Percentiles rank a stretch among this genome's conserved stretches.
Evolutionary conservation across 2,797 vertebrate species (phyloP).

Genomic region (Alfaro cultratus): DNA sequence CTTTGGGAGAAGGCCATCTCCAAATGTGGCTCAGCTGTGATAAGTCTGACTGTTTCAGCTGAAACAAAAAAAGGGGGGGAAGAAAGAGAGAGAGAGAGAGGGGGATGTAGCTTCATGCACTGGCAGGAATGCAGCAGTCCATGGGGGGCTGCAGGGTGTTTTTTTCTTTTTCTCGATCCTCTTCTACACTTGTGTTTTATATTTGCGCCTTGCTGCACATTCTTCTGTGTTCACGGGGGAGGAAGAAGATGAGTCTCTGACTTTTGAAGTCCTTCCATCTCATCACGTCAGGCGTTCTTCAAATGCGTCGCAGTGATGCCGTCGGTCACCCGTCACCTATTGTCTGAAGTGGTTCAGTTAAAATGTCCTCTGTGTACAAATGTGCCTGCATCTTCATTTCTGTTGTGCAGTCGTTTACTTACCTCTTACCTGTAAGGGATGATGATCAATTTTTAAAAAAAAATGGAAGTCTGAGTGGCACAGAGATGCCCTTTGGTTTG

Average conservation of each 20-base stretch:
- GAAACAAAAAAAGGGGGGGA: background rate
- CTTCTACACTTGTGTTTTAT: slow-evolving; percentile 81
- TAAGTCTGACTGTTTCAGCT: slow-evolving; percentile 66
- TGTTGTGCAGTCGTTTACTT: slow-evolving; percentile 2
- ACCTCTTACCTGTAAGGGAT: slow-evolving; percentile 19
- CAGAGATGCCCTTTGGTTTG: slow-evolving; percentile 41
- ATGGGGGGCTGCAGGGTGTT: slow-evolving; percentile 57
- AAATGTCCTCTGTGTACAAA: background rate
- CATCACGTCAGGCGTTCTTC: slow-evolving; percentile 69
- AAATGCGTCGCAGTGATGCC: slow-evolving; percentile 25
- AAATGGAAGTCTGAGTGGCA: slow-evolving; percentile 43
- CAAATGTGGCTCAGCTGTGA: slow-evolving; percentile 57
- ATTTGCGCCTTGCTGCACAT: slow-evolving; percentile 84
- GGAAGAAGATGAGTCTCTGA: slow-evolving; percentile 58
- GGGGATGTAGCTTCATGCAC: slow-evolving; percentile 56
- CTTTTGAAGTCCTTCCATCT: slow-evolving; percentile 60
- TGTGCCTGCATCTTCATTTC: background rate
- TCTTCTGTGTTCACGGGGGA: slow-evolving; percentile 77
- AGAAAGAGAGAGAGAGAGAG: slow-evolving; percentile 26
- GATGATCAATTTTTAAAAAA: slow-evolving; percentile 6
- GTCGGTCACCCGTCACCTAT: slow-evolving; percentile 7
- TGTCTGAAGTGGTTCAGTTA: slow-evolving; percentile 1
- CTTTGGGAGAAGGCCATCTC: slow-evolving; percentile 57
- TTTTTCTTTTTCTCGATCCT: slow-evolving; percentile 23
- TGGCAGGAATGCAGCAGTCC: slow-evolving; percentile 68